These are phyloP conservation scores for Nasonia oneida DNA, from an alignment of 2,888 invertebrate species.

Conservation along the genomic window DNA sequence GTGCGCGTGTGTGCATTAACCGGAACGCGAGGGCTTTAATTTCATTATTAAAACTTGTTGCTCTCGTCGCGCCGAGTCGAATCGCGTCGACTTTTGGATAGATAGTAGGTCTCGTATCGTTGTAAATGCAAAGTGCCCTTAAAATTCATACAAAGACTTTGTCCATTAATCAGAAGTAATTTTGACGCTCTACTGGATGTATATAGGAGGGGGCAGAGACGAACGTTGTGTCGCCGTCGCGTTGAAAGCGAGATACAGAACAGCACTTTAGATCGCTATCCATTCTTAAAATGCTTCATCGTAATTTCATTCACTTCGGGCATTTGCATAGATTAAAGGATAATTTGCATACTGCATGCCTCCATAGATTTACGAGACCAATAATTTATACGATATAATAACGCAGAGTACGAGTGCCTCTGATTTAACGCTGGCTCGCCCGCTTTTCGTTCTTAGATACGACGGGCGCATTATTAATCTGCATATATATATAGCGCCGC, in stretches of 20 bases:
- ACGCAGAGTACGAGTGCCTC: conserved; percentile 8
- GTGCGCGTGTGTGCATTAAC: not conserved
- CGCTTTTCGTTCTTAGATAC: not conserved
- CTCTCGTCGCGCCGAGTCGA: not conserved
- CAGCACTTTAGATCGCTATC: conserved; percentile 40
- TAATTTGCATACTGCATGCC: conserved; percentile 46
- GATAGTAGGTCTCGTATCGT: not conserved
- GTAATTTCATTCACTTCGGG: conserved; percentile 47
- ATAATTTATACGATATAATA: conserved; percentile 46
- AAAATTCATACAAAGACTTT: conserved; percentile 3
- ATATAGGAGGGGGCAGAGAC: no score
- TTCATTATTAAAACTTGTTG: conserved; percentile 3
- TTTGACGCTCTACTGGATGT: not conserved
- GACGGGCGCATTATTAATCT: not conserved
- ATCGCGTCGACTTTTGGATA: not conserved
- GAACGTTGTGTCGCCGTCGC: not conserved
- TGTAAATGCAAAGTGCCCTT: not conserved
- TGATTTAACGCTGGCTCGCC: not conserved
- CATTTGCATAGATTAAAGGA: conserved; percentile 56
- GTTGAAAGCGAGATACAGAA: conserved; percentile 22
- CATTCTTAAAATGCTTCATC: conserved; percentile 28
- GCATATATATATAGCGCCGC: not conserved
- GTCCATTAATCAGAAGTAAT: conserved; percentile 8
- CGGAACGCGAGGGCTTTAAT: not conserved
- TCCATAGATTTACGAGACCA: conserved; percentile 40